Evolutionary conservation across 1,140 invertebrate species (phyloP).

Genomic region (Neuroterus valhalla): DNA sequence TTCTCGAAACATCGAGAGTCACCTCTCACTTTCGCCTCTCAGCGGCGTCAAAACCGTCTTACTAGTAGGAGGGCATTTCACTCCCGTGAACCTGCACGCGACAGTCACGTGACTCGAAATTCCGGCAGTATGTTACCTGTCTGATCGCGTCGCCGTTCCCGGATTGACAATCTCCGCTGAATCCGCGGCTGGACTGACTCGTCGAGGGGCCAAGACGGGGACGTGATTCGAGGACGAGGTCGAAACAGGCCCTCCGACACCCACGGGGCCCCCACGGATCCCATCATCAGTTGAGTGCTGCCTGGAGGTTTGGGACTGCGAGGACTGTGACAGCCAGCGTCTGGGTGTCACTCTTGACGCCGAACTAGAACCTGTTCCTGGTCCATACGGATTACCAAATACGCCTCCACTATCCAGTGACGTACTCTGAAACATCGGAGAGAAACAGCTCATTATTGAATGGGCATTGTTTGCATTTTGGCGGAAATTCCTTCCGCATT

Average conservation of each 20-base stretch:
- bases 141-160: slow-evolving; percentile 50
- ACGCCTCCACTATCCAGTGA: slow-evolving; percentile 63
- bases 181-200: slow-evolving; percentile 68
- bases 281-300: slow-evolving; percentile 68
- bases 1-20: background rate
- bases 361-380: slow-evolving; percentile 51
- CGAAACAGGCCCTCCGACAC: slow-evolving; percentile 63
- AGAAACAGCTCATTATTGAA: slow-evolving; percentile 16
- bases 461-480: background rate
- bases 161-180: slow-evolving; percentile 62
- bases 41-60: background rate
- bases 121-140: slow-evolving; percentile 57
- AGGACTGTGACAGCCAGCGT: slow-evolving; percentile 66
- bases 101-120: slow-evolving; percentile 9
- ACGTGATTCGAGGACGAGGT: slow-evolving; percentile 61
- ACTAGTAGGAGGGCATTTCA: background rate
- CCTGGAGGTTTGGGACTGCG: slow-evolving; percentile 60
- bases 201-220: slow-evolving; percentile 63
- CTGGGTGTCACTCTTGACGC: slow-evolving; percentile 55
- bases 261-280: slow-evolving; percentile 59
- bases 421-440: slow-evolving; percentile 59
- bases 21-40: slow-evolving; percentile 1
- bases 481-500: background rate
- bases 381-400: slow-evolving; percentile 59
- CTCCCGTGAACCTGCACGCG: background rate